These are phyloP conservation scores for Bubalus kerabau DNA, from an alignment of 2,113 vertebrate species.

Conservation along the genomic window DNA sequence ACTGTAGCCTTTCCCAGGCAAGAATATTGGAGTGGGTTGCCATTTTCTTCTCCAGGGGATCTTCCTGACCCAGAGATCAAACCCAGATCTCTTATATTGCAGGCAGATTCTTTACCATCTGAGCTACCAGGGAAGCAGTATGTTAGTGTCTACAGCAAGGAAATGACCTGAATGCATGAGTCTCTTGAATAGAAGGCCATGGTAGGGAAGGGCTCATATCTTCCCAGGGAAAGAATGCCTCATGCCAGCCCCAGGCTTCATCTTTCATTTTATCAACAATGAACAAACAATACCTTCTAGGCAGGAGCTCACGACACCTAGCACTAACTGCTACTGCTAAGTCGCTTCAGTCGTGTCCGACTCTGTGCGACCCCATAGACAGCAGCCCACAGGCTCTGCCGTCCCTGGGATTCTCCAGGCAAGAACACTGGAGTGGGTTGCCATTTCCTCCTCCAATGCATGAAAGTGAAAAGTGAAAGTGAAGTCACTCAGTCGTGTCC, in stretches of 20 bases:
- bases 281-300: neutral
- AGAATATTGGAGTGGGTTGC: neutral
- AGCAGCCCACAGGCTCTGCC: too few relatives aligned
- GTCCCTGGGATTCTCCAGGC: too few relatives aligned
- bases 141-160: neutral
- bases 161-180: neutral
- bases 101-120: neutral
- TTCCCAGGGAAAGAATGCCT: neutral
- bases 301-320: neutral
- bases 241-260: fast-evolving
- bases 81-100: neutral
- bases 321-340: neutral
- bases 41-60: neutral
- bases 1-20: neutral
- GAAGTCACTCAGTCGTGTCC: too few relatives aligned
- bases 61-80: neutral
- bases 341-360: too few relatives aligned
- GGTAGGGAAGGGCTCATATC: too few relatives aligned
- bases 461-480: too few relatives aligned
- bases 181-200: neutral
- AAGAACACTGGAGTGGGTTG: too few relatives aligned
- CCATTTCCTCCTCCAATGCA: too few relatives aligned
- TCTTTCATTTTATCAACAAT: neutral
- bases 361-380: too few relatives aligned
- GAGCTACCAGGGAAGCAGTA: neutral